phyloP scores from a whole-genome alignment of 1,140 invertebrate genomes.

The Cyclina sinensis region DNA sequence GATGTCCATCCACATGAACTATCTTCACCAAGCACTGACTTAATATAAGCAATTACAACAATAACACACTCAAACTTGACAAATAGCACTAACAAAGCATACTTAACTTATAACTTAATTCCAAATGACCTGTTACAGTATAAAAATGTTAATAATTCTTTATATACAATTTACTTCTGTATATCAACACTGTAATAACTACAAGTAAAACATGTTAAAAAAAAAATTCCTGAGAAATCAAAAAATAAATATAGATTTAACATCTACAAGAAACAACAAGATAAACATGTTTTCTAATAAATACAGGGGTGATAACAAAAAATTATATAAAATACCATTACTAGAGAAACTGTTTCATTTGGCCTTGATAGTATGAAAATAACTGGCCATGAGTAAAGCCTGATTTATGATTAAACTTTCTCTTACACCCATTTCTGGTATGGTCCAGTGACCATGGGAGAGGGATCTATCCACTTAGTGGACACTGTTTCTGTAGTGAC shows the following conservation, averaged over 20 bases:
- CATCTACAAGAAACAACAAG: slow-evolving; percentile 34
- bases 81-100: slow-evolving; percentile 4
- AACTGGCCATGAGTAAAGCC: slow-evolving; percentile 3
- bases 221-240: slow-evolving; percentile 32
- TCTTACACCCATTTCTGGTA: slow-evolving; percentile 85
- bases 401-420: not conserved
- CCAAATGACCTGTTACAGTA: not conserved
- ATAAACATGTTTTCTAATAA: slow-evolving; percentile 35
- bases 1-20: not conserved
- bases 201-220: slow-evolving; percentile 1
- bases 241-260: slow-evolving; percentile 37
- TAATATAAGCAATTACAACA: not conserved
- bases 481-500: slow-evolving; percentile 81
- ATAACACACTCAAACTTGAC: not conserved
- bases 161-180: slow-evolving; percentile 8
- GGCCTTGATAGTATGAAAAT: not conserved
- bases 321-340: not conserved
- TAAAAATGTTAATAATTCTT: not conserved
- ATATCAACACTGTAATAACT: not conserved
- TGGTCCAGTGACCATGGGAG: slow-evolving; percentile 85
- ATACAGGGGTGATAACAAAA: slow-evolving; percentile 27
- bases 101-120: not conserved
- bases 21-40: slow-evolving; percentile 8
- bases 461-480: slow-evolving; percentile 83
- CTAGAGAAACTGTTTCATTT: not conserved